These are phyloP conservation scores for Orientallactaga bullata DNA, from an alignment of 2,113 vertebrate genomes.

Conservation along the genomic window DNA sequence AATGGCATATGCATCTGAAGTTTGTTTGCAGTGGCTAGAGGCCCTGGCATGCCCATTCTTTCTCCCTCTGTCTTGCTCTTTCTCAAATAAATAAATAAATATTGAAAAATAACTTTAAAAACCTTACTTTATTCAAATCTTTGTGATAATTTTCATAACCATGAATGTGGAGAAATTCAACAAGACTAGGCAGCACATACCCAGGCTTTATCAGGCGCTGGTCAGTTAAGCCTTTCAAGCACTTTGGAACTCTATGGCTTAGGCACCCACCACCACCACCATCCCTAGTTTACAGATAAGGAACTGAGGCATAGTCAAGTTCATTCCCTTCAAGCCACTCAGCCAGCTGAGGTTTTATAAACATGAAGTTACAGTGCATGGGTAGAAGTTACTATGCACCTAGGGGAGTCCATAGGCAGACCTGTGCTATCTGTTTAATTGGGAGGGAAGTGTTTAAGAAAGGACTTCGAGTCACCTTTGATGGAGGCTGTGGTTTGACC, in stretches of 20 bases:
- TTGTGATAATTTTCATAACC: background rate
- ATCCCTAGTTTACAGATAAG: background rate
- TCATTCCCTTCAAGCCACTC: background rate
- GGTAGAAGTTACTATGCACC: background rate
- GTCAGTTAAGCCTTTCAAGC: background rate
- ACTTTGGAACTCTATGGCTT: background rate
- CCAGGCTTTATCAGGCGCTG: background rate
- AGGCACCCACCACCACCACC: no score
- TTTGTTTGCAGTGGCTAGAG: no score
- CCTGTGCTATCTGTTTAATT: fast-evolving
- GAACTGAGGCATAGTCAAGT: background rate
- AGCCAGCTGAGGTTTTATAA: background rate
- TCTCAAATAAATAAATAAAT: no score
- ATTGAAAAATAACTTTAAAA: no score
- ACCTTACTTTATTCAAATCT: background rate
- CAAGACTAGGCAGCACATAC: background rate
- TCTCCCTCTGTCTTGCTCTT: no score
- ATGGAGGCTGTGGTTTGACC: background rate
- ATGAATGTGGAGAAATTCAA: background rate
- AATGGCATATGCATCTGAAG: no score
- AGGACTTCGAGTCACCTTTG: background rate
- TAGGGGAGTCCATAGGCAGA: background rate
- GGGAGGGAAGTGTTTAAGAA: background rate
- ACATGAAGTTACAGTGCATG: fast-evolving
- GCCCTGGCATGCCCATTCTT: no score